A percentile compares a stretch with the other conserved stretches of the same genome.
Evolutionary conservation across 2,113 vertebrate species (phyloP).

Genomic region (Tympanuchus pallidicinctus): DNA sequence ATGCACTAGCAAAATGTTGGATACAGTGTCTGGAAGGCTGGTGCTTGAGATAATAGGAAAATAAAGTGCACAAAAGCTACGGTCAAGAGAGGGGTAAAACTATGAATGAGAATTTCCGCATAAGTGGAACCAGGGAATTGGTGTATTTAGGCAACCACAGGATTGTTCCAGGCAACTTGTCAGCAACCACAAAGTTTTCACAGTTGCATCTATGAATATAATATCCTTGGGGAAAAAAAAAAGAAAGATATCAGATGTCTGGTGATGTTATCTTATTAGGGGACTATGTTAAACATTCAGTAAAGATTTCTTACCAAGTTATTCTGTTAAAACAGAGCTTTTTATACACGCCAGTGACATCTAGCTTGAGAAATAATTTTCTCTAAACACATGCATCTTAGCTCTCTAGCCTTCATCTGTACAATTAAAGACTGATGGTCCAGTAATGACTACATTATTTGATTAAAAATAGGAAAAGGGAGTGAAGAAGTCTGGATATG

Average conservation of each 20-base stretch:
- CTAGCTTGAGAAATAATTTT: neutral
- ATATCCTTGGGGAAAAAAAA: neutral
- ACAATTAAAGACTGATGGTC: neutral
- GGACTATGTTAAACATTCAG: neutral
- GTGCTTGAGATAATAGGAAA: neutral
- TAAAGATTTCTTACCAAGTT: neutral
- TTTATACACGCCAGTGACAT: neutral
- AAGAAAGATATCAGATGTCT: neutral
- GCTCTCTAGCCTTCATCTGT: neutral
- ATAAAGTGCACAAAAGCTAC: neutral
- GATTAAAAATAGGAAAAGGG: neutral
- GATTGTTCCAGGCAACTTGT: constrained; percentile 44
- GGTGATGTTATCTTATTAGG: neutral
- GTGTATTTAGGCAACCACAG: constrained; percentile 23
- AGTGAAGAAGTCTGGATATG: rapidly evolving
- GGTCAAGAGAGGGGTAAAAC: neutral
- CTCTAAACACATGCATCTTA: neutral
- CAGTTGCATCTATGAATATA: neutral
- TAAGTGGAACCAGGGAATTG: neutral
- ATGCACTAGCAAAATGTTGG: neutral
- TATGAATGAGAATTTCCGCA: constrained; percentile 23
- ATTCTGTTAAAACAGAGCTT: neutral
- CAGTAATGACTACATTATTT: neutral
- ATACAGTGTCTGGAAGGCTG: neutral
- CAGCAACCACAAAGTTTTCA: constrained; percentile 31